Evolutionary conservation across 1,140 invertebrate species (phyloP), one percentile per base, ranked within the genome.

Genomic region (Cotesia glomerata): DNA sequence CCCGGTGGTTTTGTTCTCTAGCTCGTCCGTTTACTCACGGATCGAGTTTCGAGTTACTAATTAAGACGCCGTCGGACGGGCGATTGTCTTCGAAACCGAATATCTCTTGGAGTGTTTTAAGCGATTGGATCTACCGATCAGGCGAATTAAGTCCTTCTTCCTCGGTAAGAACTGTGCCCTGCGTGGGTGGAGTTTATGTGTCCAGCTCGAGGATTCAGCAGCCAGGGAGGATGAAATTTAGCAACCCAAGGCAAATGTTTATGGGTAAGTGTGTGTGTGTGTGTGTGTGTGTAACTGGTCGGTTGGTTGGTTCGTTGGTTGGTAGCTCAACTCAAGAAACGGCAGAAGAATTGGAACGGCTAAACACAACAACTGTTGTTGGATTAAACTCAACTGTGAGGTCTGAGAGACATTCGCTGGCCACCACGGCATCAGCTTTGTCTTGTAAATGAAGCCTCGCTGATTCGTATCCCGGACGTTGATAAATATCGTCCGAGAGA

Each of bases 391-490:
- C 63, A 52, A 72, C 70, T 72, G 70, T 72, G 70, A 72, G 70
- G 70, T 72, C 70, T 51, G 54, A 65, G 36, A 72, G 64, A 79
- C 75, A 78, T 77, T 76, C 74, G 70, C 72, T 71, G 74, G 77
- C 76, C 79, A 81, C 79, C 82, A 82, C 83, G 79, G 82, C 80
- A 67, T 73, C 69, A 81, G 82, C 85, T 87, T 87, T 87, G 85
- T 86, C 83, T 86, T 86, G 85, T 85, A 87, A 87, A 87, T 85
- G 86, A 87, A 86, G 84, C 83, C 76, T 82, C 79, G 78, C 82
- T 83, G 85, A 85, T 86, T 85, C 85, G 84, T 86, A 85, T 86
- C 84, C 84, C 72, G 72, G 85, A 87, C 86, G 81, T 87, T 87
- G 84, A 86, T 87, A 85, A 86, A 87, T 87, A 84, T 82, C 81